A percentile compares a stretch with the other conserved stretches of the same genome.
phyloP scores from a whole-genome alignment of 2,888 invertebrate genomes.

The Crioceris asparagi region DNA sequence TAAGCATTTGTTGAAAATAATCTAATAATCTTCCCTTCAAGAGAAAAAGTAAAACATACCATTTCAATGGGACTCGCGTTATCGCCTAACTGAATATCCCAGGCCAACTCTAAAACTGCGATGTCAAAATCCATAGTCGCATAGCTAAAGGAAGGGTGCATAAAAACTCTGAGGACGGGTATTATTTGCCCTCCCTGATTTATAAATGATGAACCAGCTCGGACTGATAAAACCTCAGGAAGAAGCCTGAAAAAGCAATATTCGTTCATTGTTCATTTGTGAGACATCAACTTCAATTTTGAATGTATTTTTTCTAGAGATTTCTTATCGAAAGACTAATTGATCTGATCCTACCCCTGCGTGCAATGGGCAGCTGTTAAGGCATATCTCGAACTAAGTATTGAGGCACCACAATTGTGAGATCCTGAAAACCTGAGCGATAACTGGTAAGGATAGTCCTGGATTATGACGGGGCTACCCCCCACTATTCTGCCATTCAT shows the following conservation, averaged over 20 bases:
- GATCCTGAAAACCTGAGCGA: conserved; percentile 10
- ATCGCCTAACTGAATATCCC: not conserved
- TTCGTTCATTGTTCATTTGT: too few relatives aligned
- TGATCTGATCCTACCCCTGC: conserved; percentile 14
- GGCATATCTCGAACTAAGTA: conserved; percentile 19
- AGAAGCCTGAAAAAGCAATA: too few relatives aligned
- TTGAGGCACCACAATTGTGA: conserved; percentile 18
- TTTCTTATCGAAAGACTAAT: too few relatives aligned
- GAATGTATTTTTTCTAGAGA: too few relatives aligned
- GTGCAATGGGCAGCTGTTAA: conserved; percentile 23
- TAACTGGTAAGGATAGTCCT: conserved; percentile 18
- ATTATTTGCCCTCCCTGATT: conserved; percentile 4
- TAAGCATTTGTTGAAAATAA: too few relatives aligned
- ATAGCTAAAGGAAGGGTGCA: conserved; percentile 5
- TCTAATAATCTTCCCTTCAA: too few relatives aligned
- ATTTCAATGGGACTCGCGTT: not conserved
- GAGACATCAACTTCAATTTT: too few relatives aligned
- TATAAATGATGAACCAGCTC: conserved; percentile 1
- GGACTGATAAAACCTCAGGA: not conserved
- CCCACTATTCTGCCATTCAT: conserved; percentile 16
- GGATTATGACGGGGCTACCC: conserved; percentile 12
- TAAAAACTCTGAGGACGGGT: conserved; percentile 2
- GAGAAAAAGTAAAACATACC: too few relatives aligned
- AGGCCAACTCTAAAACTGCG: conserved; percentile 2
- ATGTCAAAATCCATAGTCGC: conserved; percentile 12